phyloP scores from a whole-genome alignment of 2,113 vertebrate genomes.

The Hydrolagus affinis region DNA sequence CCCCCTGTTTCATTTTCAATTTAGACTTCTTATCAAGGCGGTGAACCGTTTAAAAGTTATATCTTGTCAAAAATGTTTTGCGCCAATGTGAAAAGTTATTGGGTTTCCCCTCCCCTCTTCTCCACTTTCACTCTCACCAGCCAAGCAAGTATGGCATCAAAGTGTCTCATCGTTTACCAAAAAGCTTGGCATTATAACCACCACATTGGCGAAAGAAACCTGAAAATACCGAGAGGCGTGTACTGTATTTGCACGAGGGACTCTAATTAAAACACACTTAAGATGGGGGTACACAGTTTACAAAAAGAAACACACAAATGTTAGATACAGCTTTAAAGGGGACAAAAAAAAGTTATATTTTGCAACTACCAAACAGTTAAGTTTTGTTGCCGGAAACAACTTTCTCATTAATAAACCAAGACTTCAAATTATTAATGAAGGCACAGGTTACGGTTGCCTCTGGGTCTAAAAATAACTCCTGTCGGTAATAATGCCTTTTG shows the following conservation, averaged over 20 bases:
- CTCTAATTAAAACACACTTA: not conserved
- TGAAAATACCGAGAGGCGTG: not conserved
- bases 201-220: not conserved
- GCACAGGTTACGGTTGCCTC: not conserved
- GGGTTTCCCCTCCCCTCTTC: too few species aligned
- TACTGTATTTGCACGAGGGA: not conserved
- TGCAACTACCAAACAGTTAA: not conserved
- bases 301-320: too few species aligned
- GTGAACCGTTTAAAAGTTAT: not conserved
- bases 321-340: too few species aligned
- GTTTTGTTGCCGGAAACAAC: conserved; percentile 15
- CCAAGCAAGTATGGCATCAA: not conserved
- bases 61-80: not conserved
- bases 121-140: too few species aligned
- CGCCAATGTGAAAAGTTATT: not conserved
- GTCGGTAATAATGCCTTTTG: not conserved
- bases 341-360: not conserved
- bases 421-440: not conserved
- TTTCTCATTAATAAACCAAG: conserved; percentile 26
- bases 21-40: not conserved
- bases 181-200: not conserved
- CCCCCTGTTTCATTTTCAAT: not conserved
- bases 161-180: not conserved
- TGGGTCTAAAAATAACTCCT: not conserved
- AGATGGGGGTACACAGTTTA: not conserved